phyloP scores from a whole-genome alignment of 2,888 invertebrate species.

The Steinernema carpocapsae region DNA sequence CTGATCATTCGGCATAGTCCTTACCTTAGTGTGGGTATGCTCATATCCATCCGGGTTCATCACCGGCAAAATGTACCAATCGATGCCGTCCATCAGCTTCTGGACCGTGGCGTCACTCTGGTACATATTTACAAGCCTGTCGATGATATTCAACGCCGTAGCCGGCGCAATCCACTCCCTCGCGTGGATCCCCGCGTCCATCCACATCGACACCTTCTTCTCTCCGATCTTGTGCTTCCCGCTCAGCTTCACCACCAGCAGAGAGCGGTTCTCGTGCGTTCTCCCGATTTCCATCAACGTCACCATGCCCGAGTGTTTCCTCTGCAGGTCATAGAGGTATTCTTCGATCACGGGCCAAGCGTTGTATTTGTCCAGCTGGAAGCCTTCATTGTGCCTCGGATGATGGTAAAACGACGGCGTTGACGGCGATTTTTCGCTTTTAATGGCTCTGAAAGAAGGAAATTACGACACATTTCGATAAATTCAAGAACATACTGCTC shows the following conservation, averaged over 20 bases:
- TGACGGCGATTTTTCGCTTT: slow-evolving; percentile 48
- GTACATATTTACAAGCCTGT: slow-evolving; percentile 49
- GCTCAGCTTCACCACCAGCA: slow-evolving; percentile 56
- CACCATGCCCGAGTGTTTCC: slow-evolving; percentile 60
- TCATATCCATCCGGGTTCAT: slow-evolving; percentile 68
- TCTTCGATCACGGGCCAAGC: slow-evolving; percentile 54
- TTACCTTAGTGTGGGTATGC: slow-evolving; percentile 57
- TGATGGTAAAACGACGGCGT: slow-evolving; percentile 45
- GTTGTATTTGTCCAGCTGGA: slow-evolving; percentile 56
- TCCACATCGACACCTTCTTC: slow-evolving; percentile 52
- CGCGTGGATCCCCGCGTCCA: slow-evolving; percentile 67
- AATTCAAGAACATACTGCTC: slow-evolving; percentile 54
- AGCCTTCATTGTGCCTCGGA: slow-evolving; percentile 45
- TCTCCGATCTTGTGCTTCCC: slow-evolving; percentile 12
- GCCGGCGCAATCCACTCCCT: slow-evolving; percentile 61
- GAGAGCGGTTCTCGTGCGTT: slow-evolving; percentile 62
- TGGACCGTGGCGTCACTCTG: slow-evolving; percentile 46
- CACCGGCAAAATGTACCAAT: slow-evolving; percentile 66
- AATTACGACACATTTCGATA: not conserved
- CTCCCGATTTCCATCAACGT: slow-evolving; percentile 66
- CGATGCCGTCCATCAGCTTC: slow-evolving; percentile 61
- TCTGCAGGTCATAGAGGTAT: slow-evolving; percentile 53
- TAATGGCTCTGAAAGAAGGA: slow-evolving; percentile 56
- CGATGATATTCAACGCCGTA: slow-evolving; percentile 59
- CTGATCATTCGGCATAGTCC: not conserved